A percentile compares a stretch with the other conserved stretches of the same genome.
Evolutionary conservation across 2,113 vertebrate genomes (phyloP).

Genomic region (Neotoma lepida): DNA sequence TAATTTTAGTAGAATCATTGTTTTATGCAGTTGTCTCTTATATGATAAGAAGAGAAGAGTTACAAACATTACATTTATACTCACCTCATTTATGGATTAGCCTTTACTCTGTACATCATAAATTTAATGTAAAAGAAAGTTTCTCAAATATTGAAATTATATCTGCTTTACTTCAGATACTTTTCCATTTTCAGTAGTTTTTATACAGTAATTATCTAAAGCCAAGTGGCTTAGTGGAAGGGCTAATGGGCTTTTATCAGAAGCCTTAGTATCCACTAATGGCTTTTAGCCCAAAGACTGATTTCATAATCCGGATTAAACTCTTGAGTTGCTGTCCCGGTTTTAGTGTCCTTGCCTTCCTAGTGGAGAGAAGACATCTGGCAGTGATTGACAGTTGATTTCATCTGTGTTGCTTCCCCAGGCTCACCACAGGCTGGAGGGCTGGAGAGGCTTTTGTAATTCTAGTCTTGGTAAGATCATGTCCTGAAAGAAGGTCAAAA

Average conservation of each 20-base stretch:
- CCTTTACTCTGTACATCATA: not conserved
- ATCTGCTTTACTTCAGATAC: constrained; percentile 23
- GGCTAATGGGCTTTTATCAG: constrained; percentile 17
- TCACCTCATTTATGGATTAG: not conserved
- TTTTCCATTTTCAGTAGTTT: constrained; percentile 6
- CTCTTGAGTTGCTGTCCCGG: constrained; percentile 27
- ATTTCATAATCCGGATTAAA: constrained; percentile 68
- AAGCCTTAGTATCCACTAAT: constrained; percentile 40
- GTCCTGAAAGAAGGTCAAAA: constrained; percentile 11
- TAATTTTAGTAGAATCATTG: not conserved
- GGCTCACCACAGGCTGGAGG: not conserved
- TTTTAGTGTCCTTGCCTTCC: constrained; percentile 56
- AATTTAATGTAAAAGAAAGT: constrained; percentile 26
- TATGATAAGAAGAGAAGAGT: not conserved
- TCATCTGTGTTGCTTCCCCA: constrained; percentile 51
- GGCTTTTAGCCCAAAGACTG: constrained; percentile 4
- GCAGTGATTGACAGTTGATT: constrained; percentile 29
- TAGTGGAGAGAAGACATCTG: constrained; percentile 1
- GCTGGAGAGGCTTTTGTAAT: not conserved
- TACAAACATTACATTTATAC: constrained; percentile 4
- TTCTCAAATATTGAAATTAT: constrained; percentile 39
- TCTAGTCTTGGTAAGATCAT: not conserved
- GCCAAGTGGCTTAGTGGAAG: constrained; percentile 31
- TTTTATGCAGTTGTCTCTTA: constrained; percentile 1
- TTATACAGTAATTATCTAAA: constrained; percentile 47